Conservation (phyloP, 2,888 invertebrate genomes). For the Troilus luridus region DNA sequence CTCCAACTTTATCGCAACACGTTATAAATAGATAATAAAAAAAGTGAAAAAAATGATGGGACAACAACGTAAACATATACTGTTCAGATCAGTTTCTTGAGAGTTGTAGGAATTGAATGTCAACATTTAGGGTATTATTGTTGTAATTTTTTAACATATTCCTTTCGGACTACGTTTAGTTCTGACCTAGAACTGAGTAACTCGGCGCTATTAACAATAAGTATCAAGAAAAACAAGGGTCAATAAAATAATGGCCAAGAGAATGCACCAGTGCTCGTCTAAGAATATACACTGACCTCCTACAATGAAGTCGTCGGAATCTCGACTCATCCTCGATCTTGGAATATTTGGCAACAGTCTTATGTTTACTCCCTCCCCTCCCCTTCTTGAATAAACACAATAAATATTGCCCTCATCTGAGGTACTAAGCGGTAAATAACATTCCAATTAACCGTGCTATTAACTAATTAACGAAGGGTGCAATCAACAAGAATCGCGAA, state of each 20-base stretch:
- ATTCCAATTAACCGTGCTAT: background rate
- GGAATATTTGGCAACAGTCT: conserved; percentile 12
- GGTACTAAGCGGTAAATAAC: background rate
- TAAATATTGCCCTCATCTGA: background rate
- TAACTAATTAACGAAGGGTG: background rate
- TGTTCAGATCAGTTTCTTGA: too few species aligned
- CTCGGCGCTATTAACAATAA: too few species aligned
- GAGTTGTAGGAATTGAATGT: too few species aligned
- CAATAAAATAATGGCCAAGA: background rate
- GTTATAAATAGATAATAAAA: too few species aligned
- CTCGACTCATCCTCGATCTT: background rate
- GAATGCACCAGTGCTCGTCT: background rate
- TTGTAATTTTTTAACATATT: too few species aligned
- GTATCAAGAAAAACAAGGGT: background rate
- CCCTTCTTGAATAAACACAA: background rate
- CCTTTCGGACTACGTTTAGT: too few species aligned
- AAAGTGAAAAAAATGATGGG: too few species aligned
- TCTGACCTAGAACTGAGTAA: too few species aligned
- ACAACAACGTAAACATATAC: too few species aligned
- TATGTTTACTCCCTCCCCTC: background rate
- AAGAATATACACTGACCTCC: background rate
- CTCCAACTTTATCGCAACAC: too few species aligned
- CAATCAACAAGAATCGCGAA: background rate
- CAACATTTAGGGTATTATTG: too few species aligned
- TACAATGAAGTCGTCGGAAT: background rate